Evolutionary conservation across 1,140 invertebrate species (phyloP).

Genomic region (Anthonomus grandis): DNA sequence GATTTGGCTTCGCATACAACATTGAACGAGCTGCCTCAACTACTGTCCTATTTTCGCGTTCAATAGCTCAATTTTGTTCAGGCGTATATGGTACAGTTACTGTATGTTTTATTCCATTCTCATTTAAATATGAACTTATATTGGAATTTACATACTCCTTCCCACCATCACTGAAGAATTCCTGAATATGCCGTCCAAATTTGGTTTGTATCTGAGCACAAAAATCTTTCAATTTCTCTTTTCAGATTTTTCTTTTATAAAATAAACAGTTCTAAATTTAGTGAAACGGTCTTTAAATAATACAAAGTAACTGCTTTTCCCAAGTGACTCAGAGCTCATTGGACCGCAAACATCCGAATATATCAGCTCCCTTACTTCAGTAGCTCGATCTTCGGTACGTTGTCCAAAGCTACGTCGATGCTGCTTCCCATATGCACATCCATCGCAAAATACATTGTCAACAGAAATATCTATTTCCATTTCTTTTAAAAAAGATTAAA

Average conservation of each 20-base stretch:
- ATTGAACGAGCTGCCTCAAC: conserved; percentile 28
- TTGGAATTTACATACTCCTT: conserved; percentile 42
- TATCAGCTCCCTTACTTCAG: conserved; percentile 23
- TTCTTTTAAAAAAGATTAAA: not conserved
- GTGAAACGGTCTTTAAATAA: conserved; percentile 44
- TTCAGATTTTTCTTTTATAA: conserved; percentile 33
- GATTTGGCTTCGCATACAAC: conserved; percentile 7
- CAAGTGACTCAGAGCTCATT: conserved; percentile 42
- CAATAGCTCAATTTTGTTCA: conserved; percentile 49
- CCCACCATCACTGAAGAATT: conserved; percentile 46
- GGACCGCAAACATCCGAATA: conserved; percentile 49
- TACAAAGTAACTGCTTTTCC: conserved; percentile 41
- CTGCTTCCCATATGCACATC: conserved; percentile 1
- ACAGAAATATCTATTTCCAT: no score
- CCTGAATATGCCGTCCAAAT: conserved; percentile 39
- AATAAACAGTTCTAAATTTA: conserved; percentile 36
- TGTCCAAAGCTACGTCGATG: not conserved
- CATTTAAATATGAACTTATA: conserved; percentile 30
- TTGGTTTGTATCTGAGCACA: conserved; percentile 39
- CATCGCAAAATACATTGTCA: no score
- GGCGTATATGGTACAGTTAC: conserved; percentile 43
- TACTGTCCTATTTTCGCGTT: conserved; percentile 37
- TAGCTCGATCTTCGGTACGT: conserved; percentile 6
- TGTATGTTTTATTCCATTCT: conserved; percentile 32
- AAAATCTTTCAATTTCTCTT: conserved; percentile 34